A percentile compares a stretch with the other conserved stretches of the same genome.
These are phyloP conservation scores for Taenaris catops DNA, from an alignment of 2,888 invertebrate species.

Conservation along the genomic window DNA sequence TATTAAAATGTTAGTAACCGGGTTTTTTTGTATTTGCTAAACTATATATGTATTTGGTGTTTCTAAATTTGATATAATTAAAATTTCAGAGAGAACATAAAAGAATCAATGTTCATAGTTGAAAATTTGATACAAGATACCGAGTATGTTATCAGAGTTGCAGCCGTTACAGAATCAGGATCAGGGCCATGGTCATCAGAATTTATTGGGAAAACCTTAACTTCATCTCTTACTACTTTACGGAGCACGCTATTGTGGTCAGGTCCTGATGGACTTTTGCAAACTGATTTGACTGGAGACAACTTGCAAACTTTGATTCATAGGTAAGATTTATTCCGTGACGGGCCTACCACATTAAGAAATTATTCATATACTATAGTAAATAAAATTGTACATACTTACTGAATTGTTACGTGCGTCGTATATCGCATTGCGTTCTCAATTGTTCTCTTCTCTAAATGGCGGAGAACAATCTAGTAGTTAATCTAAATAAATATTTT, in stretches of 20 bases:
- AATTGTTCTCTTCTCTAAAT: no score
- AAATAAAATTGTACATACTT: no score
- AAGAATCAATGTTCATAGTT: conserved; percentile 82
- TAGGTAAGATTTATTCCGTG: conserved; percentile 41
- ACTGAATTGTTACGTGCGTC: no score
- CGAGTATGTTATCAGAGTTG: conserved; percentile 88
- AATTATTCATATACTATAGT: no score
- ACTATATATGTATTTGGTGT: no score
- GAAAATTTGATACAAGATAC: conserved; percentile 86
- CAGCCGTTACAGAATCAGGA: conserved; percentile 88
- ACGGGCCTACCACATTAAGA: no score
- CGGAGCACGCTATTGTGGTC: conserved; percentile 87
- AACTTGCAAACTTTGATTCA: conserved; percentile 85
- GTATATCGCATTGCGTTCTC: no score
- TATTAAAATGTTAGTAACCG: conserved; percentile 48
- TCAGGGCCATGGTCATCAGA: conserved; percentile 89
- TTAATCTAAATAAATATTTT: no score
- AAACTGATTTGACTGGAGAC: conserved; percentile 90
- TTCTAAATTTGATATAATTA: background rate
- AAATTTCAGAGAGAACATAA: conserved; percentile 62
- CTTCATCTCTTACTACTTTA: conserved; percentile 71
- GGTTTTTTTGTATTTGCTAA: background rate
- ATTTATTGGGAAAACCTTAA: conserved; percentile 86
- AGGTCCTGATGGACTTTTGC: conserved; percentile 85
- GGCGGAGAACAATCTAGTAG: no score